Evolutionary conservation across 1,140 invertebrate genomes (phyloP), one percentile per base, ranked within the genome.

Genomic region (Sycophaga agraensis): DNA sequence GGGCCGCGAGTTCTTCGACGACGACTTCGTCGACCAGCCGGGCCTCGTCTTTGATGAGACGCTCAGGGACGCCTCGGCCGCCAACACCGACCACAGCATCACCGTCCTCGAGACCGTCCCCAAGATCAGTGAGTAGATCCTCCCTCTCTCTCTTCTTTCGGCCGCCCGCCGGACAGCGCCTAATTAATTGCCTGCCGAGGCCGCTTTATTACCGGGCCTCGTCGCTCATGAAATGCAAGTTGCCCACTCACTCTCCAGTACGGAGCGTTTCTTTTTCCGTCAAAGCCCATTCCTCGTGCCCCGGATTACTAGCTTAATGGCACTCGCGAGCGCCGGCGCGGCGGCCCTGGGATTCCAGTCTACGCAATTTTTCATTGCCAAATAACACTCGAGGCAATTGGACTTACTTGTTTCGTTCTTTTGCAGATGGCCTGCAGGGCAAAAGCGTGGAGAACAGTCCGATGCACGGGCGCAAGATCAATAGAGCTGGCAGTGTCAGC

Each of bases 1-100:
- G 55, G 86, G 84, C 5, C 85, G 87, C 60, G 86, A 87, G 45
- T 85, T 91, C 40, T 91, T 92, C 63, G 93, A 95, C 70, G 93
- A 95, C 68, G 93, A 95, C 76, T 94, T 94, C 46, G 90, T 90
- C 11, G 93, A 95, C 78, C 93, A 95, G 73, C 93, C 93, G 9
- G 91, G 87, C 0, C 76, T 95, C 49, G 83, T 91, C 2, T 92
- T 93, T 71, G 85, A 89, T 70, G 87, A 88, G 75, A 82, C 83
- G 0, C 37, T 77, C 11, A 76, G 75, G 12, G 70, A 64, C 4
- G 71, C 63, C 4, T 65, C 70, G n/a, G 66, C 74, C 26, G 64
- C 64, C 2, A 69, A 74, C 34, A 78, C 76, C 0, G 77, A 80
- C 12, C 77, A 77, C 48, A 77, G 70, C 51, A 69, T 71, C 9